Evolutionary conservation across 2,888 invertebrate genomes (phyloP).

Genomic region (Rhagonycha fulva): DNA sequence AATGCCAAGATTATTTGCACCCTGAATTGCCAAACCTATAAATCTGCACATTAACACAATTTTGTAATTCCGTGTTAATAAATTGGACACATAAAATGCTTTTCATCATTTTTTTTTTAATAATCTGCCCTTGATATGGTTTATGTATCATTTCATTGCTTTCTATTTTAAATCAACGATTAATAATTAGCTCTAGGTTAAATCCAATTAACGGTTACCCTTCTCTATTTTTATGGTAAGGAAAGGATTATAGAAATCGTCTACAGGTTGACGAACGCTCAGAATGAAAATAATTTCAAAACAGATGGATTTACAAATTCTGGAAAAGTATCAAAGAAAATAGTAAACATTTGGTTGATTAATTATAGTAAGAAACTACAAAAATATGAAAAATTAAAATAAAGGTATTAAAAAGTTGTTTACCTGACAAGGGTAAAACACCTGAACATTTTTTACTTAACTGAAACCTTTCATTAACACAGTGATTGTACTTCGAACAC

Average conservation of each 20-base stretch:
- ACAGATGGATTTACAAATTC: background rate
- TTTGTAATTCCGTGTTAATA: slow-evolving; percentile 6
- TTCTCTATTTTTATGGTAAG: background rate
- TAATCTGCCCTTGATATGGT: background rate
- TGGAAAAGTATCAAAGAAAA: background rate
- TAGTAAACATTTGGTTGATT: background rate
- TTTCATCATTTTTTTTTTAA: background rate
- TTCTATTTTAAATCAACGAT: background rate
- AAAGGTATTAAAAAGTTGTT: background rate
- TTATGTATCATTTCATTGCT: background rate
- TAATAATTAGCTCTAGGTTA: background rate
- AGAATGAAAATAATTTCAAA: background rate
- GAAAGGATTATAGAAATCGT: background rate
- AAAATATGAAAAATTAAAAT: background rate
- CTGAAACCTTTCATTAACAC: too few species aligned
- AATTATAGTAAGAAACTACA: background rate
- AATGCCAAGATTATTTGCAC: slow-evolving; percentile 9
- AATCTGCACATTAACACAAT: slow-evolving; percentile 10
- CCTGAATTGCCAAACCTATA: slow-evolving; percentile 8
- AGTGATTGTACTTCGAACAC: background rate
- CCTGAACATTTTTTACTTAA: background rate
- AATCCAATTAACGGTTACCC: background rate
- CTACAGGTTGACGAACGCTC: background rate
- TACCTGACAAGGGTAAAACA: background rate
- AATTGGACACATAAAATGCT: background rate